phyloP scores from a whole-genome alignment of 1,140 invertebrate genomes.

The Nomia melanderi region DNA sequence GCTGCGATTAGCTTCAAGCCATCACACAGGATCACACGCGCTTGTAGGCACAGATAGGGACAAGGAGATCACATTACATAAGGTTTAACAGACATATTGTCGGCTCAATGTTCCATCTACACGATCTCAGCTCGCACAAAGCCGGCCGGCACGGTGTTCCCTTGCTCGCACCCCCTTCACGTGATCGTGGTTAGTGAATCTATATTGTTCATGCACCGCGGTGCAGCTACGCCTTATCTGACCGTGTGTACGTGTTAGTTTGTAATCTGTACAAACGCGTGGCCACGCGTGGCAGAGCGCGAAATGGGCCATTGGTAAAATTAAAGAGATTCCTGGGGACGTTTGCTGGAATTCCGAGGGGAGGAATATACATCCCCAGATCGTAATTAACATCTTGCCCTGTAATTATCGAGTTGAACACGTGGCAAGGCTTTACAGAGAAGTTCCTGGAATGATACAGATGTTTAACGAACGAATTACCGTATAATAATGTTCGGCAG shows the following conservation, averaged over 20 bases:
- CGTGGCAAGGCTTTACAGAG: too few species aligned
- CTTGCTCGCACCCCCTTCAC: too few species aligned
- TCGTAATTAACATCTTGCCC: not conserved
- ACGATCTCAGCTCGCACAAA: constrained; percentile 43
- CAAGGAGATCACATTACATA: constrained; percentile 52
- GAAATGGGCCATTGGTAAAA: not conserved
- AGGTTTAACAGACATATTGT: constrained; percentile 51
- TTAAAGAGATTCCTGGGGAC: not conserved
- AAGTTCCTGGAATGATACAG: too few species aligned
- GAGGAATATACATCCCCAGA: too few species aligned
- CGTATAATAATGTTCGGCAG: too few species aligned
- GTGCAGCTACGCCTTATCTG: constrained; percentile 41
- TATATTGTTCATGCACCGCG: constrained; percentile 25
- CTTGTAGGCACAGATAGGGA: constrained; percentile 4
- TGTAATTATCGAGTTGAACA: too few species aligned
- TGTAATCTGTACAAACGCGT: not conserved
- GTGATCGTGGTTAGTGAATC: not conserved
- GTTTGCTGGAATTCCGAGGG: not conserved
- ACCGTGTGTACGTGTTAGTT: constrained; percentile 8
- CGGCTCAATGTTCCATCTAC: constrained; percentile 47
- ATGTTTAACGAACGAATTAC: too few species aligned
- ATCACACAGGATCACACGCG: not conserved
- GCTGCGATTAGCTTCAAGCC: not conserved
- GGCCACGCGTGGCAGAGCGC: not conserved
- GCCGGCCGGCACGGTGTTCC: constrained; percentile 4